phyloP scores from a whole-genome alignment of 2,113 vertebrate species.

The Cynoglossus semilaevis region DNA sequence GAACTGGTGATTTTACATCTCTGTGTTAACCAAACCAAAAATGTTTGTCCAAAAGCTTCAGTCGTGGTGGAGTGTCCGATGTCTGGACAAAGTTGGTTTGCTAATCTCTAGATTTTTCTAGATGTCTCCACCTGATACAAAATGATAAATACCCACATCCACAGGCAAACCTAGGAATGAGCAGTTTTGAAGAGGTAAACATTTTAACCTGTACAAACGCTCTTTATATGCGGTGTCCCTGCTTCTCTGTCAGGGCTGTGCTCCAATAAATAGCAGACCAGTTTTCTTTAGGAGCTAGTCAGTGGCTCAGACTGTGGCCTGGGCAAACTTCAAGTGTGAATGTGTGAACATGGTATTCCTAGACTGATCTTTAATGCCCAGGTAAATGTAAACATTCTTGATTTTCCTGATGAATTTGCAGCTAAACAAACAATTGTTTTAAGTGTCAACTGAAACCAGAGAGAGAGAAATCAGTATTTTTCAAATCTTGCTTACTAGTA shows the following conservation, averaged over 20 bases:
- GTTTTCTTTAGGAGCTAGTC: constrained; percentile 20
- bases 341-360: constrained; percentile 15
- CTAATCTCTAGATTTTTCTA: too few relatives aligned
- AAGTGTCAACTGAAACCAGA: too few relatives aligned
- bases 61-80: too few relatives aligned
- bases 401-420: background rate
- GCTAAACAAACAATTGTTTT: background rate
- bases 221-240: too few relatives aligned
- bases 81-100: too few relatives aligned
- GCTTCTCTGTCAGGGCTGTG: background rate
- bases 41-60: constrained; percentile 4
- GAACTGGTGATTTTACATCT: constrained; percentile 2
- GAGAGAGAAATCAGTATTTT: too few relatives aligned
- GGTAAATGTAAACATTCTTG: constrained; percentile 2
- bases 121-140: too few relatives aligned
- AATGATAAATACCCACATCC: too few relatives aligned
- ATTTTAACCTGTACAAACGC: too few relatives aligned
- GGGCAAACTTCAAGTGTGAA: constrained; percentile 23
- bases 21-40: background rate
- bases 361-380: constrained; percentile 7
- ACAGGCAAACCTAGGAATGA: background rate
- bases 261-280: background rate
- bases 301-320: constrained; percentile 28
- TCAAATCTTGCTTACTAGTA: too few relatives aligned
- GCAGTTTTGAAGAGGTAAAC: too few relatives aligned